Evolutionary conservation across 2,113 vertebrate species (phyloP).

Genomic region (Chitala chitala): DNA sequence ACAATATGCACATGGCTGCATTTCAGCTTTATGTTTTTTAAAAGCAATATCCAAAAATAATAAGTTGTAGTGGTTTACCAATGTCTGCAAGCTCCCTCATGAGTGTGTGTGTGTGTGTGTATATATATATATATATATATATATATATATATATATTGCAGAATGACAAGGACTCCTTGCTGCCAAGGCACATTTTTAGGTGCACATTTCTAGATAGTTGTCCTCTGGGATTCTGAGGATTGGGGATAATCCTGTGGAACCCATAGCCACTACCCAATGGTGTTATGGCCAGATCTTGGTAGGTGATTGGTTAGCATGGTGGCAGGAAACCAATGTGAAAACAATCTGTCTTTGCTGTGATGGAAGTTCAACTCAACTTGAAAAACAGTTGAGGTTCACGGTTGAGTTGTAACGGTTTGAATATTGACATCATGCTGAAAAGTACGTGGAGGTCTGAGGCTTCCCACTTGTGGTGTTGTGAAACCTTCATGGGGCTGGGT

Average conservation of each 20-base stretch:
- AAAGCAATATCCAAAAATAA: neutral
- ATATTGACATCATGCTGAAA: neutral
- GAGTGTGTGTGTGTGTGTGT: too few species aligned
- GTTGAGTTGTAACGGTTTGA: neutral
- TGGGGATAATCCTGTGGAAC: neutral
- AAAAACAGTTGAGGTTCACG: neutral
- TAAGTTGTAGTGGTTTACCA: neutral
- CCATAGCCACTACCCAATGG: neutral
- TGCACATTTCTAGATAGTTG: neutral
- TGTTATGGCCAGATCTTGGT: too few species aligned
- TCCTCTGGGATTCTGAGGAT: too few species aligned
- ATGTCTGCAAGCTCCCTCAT: neutral
- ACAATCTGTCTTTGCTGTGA: neutral
- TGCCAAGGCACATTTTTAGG: neutral
- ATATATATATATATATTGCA: too few species aligned
- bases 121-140: too few species aligned
- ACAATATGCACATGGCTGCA: neutral
- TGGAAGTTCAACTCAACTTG: neutral
- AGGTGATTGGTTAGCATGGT: too few species aligned
- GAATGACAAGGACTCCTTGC: too few species aligned
- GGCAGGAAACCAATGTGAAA: too few species aligned
- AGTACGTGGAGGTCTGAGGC: neutral
- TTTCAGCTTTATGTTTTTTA: neutral
- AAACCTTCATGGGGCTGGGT: too few species aligned
- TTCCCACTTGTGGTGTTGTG: neutral